Evolutionary conservation across 2,888 invertebrate species (phyloP), one percentile per base, ranked within the genome.

Genomic region (Xylocampa areola): DNA sequence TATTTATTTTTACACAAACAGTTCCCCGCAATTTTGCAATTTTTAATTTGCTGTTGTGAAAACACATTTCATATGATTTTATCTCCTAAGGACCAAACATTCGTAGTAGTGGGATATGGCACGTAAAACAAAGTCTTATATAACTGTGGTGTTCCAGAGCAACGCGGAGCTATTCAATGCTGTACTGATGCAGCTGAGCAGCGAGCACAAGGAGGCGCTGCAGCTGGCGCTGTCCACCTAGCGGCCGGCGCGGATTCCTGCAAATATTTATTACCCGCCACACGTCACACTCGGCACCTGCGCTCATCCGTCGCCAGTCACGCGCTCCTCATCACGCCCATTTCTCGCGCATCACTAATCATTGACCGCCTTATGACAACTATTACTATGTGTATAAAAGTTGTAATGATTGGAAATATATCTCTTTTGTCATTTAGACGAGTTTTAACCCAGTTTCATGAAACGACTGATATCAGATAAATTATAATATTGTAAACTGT

Each of bases 201-300:
- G 96, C 51, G 97, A 98, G 78, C 97, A 98, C 87, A 97, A 97
- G 87, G 96, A 97, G 79, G 97, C 98, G 35, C 94, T 99, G 72
- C 96, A 97, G 87, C 94, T 96, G 75, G 97, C 97, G 68, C 94
- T 97, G 62, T 94, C 94, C 68, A 88, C 94, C 78, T 90, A 91
- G 82, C 76, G 61, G n/a, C n/a, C n/a, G 44, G 13, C 39, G 25
- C 50, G 19, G 69, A 39, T 62, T 48, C 43, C 55, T 39, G 55
- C 23, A 25, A 35, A 59, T 53, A 61, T 67, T 52, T 59, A 62
- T 57, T 60, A 33, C 48, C 55, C 40, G 59, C 58, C 40, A 57
- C 61, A 45, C 65, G 64, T 66, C 67, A 57, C 63, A 59, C 60
- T 63, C 52, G 64, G 61, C 55, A 63, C 60, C 36, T 41, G 68